Base-by-base conservation (phyloP, 2,888 invertebrate genomes). In the Stomorhina lunata region DNA sequence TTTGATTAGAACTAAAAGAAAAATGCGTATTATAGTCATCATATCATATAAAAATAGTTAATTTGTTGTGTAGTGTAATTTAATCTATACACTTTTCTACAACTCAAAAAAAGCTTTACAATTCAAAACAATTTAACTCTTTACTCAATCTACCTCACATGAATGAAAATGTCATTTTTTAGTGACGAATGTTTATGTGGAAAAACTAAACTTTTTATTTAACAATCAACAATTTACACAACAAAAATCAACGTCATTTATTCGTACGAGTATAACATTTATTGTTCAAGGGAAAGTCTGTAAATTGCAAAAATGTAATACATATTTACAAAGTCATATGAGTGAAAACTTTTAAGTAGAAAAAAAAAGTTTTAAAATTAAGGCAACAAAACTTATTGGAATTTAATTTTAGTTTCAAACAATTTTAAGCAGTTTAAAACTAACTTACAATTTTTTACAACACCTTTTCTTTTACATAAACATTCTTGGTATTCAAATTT, bases 201-300 rank as follows among this genome's bases (percentile, higher is more conserved):
- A 45, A 40, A 40, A 22, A 22, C 9, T 1, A 40, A 40, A 37
- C 15, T 59, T 57, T 59, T 73, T 10, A 40, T 53, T 53, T 73
- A 25, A 15, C 29, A 43, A 53, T 75, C 63, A 75, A 65, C 55
- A 75, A 43, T 32, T 65, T 53, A n/a, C 7, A 65, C 32, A 65
- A 55, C 55, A n/a, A 45, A 34, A 50, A 55, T 75, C 63, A 75
- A 75, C 53, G 55, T 45, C 65, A 75, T 75, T 43, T 43, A 55
- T 25, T 72, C 53, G 43, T n/a, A n/a, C n/a, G n/a, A n/a, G n/a
- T n/a, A 43, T 43, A 17, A n/a, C 50, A 45, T 59, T 32, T 71
- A 20, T 37, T 55, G 29, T 20, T 55, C 0, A 0, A 20, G 20
- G 27, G 40, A 69, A 69, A 53, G 7, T 48, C 25, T 50, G 32